phyloP scores from a whole-genome alignment of 2,888 invertebrate genomes.

The Tineola bisselliella region DNA sequence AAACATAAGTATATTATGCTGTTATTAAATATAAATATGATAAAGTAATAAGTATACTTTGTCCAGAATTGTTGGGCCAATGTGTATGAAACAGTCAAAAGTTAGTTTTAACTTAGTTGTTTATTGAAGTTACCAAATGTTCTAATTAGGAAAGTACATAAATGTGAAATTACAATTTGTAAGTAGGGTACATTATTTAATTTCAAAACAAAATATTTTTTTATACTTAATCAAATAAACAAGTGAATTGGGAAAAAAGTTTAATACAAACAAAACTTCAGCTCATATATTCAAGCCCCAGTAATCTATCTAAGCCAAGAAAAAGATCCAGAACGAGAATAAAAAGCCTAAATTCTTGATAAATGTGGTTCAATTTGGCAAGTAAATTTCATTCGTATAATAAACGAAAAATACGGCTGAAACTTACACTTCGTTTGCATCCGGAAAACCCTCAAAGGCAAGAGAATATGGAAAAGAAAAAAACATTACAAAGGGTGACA shows the following conservation, averaged over 20 bases:
- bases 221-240: not conserved
- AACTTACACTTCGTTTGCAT: slow-evolving; percentile 11
- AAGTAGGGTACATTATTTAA: no score
- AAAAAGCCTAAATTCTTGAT: not conserved
- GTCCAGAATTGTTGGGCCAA: no score
- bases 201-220: no score
- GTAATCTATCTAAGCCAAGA: not conserved
- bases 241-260: not conserved
- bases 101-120: no score
- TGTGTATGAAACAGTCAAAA: no score
- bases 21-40: no score
- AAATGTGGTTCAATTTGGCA: not conserved
- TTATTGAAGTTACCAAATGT: no score
- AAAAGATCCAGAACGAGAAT: not conserved
- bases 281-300: not conserved
- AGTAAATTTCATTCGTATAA: not conserved
- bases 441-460: slow-evolving; percentile 8
- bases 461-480: slow-evolving; percentile 7
- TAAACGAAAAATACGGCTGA: not conserved
- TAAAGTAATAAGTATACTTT: no score
- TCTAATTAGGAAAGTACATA: no score
- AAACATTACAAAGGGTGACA: slow-evolving; percentile 12
- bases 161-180: no score
- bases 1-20: not conserved
- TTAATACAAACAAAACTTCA: not conserved